Conservation (phyloP, 2,113 vertebrate genomes). For the Hipposideros armiger region DNA sequence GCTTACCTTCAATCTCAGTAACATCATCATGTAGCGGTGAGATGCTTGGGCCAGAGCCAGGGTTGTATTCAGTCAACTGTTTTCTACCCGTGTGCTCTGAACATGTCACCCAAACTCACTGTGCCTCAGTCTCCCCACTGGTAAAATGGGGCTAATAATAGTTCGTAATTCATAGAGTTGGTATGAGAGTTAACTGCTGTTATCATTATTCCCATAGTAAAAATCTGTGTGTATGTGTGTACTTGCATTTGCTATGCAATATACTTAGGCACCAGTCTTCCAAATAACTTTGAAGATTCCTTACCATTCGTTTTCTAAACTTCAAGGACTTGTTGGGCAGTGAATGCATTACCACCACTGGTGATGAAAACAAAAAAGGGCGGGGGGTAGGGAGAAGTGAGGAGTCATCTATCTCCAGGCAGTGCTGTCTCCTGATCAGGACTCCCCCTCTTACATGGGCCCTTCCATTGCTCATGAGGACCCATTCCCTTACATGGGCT, state of each 20-base stretch:
- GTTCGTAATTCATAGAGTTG: background rate
- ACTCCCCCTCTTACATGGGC: background rate
- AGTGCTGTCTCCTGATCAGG: background rate
- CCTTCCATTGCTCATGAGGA: background rate
- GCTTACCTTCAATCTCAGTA: background rate
- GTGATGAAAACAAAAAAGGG: too few relatives aligned
- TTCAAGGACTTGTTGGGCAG: background rate
- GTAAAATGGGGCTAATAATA: background rate
- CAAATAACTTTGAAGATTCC: background rate
- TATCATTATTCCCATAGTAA: background rate
- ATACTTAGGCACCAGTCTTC: background rate
- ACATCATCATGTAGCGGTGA: background rate
- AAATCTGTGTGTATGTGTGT: background rate
- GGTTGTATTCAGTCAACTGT: background rate
- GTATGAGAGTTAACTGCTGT: background rate
- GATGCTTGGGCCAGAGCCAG: background rate
- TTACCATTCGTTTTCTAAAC: background rate
- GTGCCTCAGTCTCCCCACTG: constrained; percentile 16
- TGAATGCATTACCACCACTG: background rate
- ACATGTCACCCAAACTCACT: background rate
- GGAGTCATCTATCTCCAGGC: too few relatives aligned
- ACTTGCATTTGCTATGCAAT: background rate
- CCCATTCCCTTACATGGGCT: background rate
- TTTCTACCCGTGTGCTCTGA: background rate
- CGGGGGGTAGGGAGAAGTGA: background rate